Percentiles rank a stretch among this genome's conserved stretches.
Conservation (phyloP, 2,113 vertebrate species). For the Perca fluviatilis region DNA sequence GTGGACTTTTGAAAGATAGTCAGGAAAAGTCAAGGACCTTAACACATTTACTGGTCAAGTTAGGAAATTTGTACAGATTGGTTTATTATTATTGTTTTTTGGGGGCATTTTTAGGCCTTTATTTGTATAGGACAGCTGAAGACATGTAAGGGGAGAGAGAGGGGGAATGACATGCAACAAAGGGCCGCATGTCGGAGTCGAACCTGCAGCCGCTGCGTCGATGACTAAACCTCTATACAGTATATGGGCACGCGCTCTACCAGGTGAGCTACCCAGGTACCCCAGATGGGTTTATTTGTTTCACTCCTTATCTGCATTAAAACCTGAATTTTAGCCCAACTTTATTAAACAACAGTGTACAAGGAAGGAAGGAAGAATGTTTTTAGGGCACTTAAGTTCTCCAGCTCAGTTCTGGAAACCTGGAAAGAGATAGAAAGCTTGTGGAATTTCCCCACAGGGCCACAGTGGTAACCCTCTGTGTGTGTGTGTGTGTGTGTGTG, state of each 20-base stretch:
- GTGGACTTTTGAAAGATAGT: constrained; percentile 42
- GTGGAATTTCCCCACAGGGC: constrained; percentile 55
- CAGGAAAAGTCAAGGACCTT: constrained; percentile 26
- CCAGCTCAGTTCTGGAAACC: background rate
- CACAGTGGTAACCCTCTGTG: constrained; percentile 34
- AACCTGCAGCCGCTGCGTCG: no score
- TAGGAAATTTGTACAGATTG: background rate
- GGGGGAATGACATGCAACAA: no score
- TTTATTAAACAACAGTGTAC: background rate
- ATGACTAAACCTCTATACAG: no score
- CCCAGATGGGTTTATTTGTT: background rate
- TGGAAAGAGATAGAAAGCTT: constrained; percentile 38
- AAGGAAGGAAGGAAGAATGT: background rate
- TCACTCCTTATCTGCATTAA: background rate
- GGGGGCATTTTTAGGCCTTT: no score
- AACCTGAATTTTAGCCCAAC: background rate
- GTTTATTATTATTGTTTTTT: background rate
- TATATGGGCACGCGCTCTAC: no score
- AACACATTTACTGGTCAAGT: constrained; percentile 14
- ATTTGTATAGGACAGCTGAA: no score
- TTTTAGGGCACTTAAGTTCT: constrained; percentile 12
- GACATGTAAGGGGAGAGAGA: no score
- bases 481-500: constrained; percentile 10
- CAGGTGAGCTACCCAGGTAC: no score
- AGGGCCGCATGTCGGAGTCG: no score